These are phyloP conservation scores for Thripadectes ignobilis DNA, from an alignment of 2,797 vertebrate genomes.

Conservation along the genomic window DNA sequence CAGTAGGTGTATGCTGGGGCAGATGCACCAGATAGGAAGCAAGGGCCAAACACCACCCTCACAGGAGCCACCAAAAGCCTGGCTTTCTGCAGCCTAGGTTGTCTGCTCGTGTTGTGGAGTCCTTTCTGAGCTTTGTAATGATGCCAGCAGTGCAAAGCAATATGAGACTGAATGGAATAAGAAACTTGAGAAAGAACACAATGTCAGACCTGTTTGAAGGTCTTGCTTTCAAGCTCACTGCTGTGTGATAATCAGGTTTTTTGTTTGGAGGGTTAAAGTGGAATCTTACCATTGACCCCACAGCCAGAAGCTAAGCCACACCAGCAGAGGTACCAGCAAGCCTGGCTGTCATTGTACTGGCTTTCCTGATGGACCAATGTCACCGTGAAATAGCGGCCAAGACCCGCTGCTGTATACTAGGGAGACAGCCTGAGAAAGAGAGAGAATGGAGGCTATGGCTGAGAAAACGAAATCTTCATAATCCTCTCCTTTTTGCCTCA, in stretches of 20 bases:
- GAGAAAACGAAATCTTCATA: not conserved
- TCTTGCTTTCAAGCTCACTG: not conserved
- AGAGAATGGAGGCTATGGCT: constrained; percentile 70
- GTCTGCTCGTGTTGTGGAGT: constrained; percentile 25
- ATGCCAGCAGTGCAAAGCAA: constrained; percentile 72
- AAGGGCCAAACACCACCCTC: constrained; percentile 70
- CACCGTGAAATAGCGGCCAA: constrained; percentile 76
- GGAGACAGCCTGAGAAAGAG: constrained; percentile 75
- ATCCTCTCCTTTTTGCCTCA: constrained; percentile 23
- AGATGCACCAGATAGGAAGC: constrained; percentile 75
- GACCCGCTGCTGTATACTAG: constrained; percentile 72
- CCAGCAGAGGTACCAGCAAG: constrained; percentile 64
- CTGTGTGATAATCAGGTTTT: constrained; percentile 59
- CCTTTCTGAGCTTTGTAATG: constrained; percentile 60
- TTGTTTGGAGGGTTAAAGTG: not conserved
- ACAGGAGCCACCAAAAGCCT: constrained; percentile 63
- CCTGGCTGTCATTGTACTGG: constrained; percentile 58
- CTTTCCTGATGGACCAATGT: constrained; percentile 68
- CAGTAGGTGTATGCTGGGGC: rapidly evolving
- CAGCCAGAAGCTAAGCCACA: constrained; percentile 74
- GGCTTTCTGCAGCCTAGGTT: constrained; percentile 66
- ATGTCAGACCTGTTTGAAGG: constrained; percentile 39
- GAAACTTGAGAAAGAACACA: constrained; percentile 73
- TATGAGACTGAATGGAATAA: constrained; percentile 75
- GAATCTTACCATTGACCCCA: constrained; percentile 68